Evolutionary conservation across 2,797 vertebrate genomes (phyloP).

Genomic region (Channallabes apus): DNA sequence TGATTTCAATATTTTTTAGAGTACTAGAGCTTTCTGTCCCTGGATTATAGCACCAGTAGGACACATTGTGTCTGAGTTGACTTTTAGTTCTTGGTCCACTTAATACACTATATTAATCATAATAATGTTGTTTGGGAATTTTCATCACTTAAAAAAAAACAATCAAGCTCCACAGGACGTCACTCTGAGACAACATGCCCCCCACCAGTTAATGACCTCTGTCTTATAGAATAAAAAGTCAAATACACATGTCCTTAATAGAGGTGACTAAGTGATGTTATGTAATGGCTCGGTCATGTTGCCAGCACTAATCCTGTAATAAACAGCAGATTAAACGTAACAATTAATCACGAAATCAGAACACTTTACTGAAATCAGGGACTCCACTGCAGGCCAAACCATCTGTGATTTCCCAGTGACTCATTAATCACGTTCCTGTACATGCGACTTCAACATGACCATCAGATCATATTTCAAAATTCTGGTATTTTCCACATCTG

Average conservation of each 20-base stretch:
- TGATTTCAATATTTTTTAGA: not conserved
- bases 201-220: not conserved
- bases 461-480: slow-evolving; percentile 10
- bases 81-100: not conserved
- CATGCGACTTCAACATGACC: not conserved
- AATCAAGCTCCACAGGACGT: not conserved
- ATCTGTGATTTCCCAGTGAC: not conserved
- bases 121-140: not conserved
- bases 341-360: not conserved
- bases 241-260: not conserved
- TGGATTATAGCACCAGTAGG: not conserved
- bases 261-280: not conserved
- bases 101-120: not conserved
- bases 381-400: not conserved
- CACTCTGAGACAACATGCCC: not conserved
- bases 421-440: slow-evolving; percentile 13
- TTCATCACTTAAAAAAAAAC: not conserved
- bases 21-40: not conserved
- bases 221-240: not conserved
- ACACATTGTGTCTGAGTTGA: not conserved
- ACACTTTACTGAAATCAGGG: slow-evolving; percentile 6
- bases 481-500: slow-evolving; percentile 19
- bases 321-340: not conserved
- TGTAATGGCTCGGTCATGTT: not conserved
- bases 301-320: slow-evolving; percentile 8